Base-by-base conservation (phyloP, 1,140 invertebrate species). In the Aphidius ervi region DNA sequence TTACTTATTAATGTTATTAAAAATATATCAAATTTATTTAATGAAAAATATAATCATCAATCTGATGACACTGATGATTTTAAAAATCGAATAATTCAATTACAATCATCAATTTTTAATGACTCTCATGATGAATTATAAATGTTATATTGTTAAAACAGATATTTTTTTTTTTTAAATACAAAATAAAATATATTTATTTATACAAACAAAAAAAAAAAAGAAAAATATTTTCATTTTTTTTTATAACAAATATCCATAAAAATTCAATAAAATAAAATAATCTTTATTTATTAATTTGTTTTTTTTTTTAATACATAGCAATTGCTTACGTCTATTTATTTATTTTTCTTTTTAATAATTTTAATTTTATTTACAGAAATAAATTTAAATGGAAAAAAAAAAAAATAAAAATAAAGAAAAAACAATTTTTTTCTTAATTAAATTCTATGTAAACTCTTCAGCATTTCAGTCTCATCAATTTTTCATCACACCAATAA, bases 61-160 rank as follows among this genome's bases (percentile, higher is more conserved):
- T 31, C 23, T 70, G 43, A 63, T 63, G 57, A 43, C 48, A 7
- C 50, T 50, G 2, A 31, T 3, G 23, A 31, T 31, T 31, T 31
- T 31, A 31, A 31, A 31, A 31, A 31, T 31, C 23, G 23, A 31
- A 31, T 31, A 31, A 31, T 31, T 31, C 23, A 37, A 58, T 65
- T 54, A 10, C 41, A 40, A 10, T 5, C 52, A 40, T 8, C 42
- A 1, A 16, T 54, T 40, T 62, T 66, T 16, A 56, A 67, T 37
- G 43, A 62, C 16, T 10, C 31, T 16, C 74, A 69, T 6, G 75
- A 78, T 54, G 76, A 78, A 62, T 58, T 78, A 48, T 76, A 69
- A 66, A 58, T 61, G 31, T 58, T 56, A 20, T n/a, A 23, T 31
- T 16, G 47, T 41, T 40, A 31, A 47, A 39, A 10, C 10, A 50